Conservation (phyloP, 2,113 vertebrate species). For the Xenopus laevis region DNA sequence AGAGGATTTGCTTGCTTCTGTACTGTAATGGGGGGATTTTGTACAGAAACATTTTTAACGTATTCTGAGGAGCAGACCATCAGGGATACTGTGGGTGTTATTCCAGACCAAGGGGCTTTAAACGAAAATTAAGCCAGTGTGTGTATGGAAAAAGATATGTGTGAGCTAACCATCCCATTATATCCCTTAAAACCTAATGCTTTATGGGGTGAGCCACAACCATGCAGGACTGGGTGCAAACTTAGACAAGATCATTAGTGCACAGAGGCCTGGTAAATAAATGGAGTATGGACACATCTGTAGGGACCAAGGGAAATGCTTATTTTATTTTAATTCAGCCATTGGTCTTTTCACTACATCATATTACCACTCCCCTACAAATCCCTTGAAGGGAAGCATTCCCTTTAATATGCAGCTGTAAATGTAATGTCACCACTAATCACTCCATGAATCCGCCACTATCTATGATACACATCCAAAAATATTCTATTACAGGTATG, state of each 20-base stretch:
- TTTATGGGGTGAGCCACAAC: conserved; percentile 38
- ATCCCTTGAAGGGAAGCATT: no score
- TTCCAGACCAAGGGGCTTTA: conserved; percentile 20
- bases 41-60: neutral
- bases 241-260: conserved; percentile 4
- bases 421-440: no score
- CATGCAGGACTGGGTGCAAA: conserved; percentile 20
- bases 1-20: neutral
- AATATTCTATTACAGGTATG: no score
- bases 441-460: no score
- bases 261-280: conserved; percentile 17
- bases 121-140: no score
- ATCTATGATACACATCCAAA: no score
- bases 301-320: neutral
- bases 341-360: no score
- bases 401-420: no score
- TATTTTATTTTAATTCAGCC: no score
- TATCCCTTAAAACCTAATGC: conserved; percentile 33
- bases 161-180: conserved; percentile 37
- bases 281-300: conserved; percentile 12
- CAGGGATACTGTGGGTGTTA: conserved; percentile 8
- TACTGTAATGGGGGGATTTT: neutral
- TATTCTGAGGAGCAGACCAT: neutral
- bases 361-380: no score
- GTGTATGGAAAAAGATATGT: conserved; percentile 35